Evolutionary conservation across 1,140 invertebrate species (phyloP), one percentile per base, ranked within the genome.

Genomic region (Carcinoscorpius rotundicauda): DNA sequence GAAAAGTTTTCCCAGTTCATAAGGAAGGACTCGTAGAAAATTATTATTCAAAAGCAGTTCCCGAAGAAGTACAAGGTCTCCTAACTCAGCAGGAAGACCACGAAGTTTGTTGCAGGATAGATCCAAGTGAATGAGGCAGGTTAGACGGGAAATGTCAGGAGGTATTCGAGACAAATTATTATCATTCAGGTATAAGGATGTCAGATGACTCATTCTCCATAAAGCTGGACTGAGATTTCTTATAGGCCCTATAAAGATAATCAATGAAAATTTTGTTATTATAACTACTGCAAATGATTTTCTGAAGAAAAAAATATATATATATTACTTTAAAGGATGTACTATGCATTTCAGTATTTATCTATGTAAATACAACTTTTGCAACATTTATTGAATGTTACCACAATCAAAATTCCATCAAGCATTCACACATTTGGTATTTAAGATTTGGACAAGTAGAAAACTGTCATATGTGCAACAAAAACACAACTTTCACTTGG

Each of bases 1-100:
- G 79, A 98, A 99, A 68, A 99, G 83, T 79, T 96, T 97, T 69
- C 97, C 97, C 72, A 99, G 82, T 79, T 98, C 95, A 78, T 91
- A 97, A 3, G 97, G 97, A 72, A 99, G 81, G 69, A 88, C 85
- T 61, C 94, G 83, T 68, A 99, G 82, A 75, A 86, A 87, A 80
- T 99, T 99, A 80, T 98, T 87, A 78, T 91, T 92, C 63, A 98
- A 81, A 72, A 93, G 84, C 70, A 99, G 82, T 80, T 98, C 95
- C 79, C 91, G 89, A 71, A 97, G 84, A 75, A 88, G 85, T 76
- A 93, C 88, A 73, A 98, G 85, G 76, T 98, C 94, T 66, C 96
- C 95, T 58, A 99, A 82, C 82, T 98, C 94, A 59, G 93, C 84
- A 67, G 97, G 97, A 72, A 99, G 79, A 77, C 86, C 90, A 67